Conservation (phyloP, 2,113 vertebrate genomes). For the Rhipidura dahli region DNA sequence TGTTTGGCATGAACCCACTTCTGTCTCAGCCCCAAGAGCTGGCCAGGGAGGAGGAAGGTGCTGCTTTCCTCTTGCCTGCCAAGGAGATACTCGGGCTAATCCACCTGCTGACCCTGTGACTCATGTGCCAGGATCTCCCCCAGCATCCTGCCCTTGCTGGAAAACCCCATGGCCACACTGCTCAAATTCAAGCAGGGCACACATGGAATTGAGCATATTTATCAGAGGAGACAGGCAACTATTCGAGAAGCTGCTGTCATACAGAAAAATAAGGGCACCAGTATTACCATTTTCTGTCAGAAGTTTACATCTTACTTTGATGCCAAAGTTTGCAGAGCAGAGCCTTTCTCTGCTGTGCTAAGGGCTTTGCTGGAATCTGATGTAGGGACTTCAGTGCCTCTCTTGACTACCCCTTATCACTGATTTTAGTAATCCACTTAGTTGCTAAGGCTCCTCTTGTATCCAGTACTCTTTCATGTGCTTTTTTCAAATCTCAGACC, state of each 20-base stretch:
- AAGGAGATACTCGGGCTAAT: neutral
- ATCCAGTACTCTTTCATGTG: neutral
- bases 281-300: neutral
- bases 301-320: neutral
- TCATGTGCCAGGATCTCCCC: rapidly evolving
- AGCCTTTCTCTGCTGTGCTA: neutral
- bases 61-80: neutral
- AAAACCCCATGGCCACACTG: neutral
- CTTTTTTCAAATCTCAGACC: neutral
- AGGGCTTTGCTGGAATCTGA: neutral
- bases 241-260: neutral
- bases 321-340: neutral
- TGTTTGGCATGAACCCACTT: rapidly evolving
- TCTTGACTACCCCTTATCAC: neutral
- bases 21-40: neutral
- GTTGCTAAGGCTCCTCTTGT: neutral
- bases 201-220: rapidly evolving
- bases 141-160: neutral
- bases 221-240: neutral
- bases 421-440: neutral
- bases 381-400: neutral
- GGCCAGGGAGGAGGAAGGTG: neutral
- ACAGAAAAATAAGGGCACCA: neutral
- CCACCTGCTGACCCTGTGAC: neutral
- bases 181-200: neutral